These are phyloP conservation scores for Thyatira batis DNA, from an alignment of 2,888 invertebrate genomes.

Conservation along the genomic window DNA sequence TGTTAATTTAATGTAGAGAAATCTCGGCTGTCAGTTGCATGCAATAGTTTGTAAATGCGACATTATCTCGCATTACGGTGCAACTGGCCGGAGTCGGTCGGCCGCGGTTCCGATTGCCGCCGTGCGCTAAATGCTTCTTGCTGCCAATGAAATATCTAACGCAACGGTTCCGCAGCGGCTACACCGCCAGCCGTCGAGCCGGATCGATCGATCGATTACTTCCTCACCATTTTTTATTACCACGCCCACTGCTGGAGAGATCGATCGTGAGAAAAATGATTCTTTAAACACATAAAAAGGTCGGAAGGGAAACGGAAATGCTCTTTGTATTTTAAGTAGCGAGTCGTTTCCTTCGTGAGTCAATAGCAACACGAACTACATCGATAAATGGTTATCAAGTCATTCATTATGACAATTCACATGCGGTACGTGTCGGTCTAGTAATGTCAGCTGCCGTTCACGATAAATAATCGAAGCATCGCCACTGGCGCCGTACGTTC, in stretches of 20 bases:
- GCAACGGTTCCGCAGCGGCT: slow-evolving; percentile 51
- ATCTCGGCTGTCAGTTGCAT: slow-evolving; percentile 1
- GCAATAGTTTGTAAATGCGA: slow-evolving; percentile 5
- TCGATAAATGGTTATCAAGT: slow-evolving; percentile 64
- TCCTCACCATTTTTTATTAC: slow-evolving; percentile 52
- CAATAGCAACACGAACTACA: slow-evolving; percentile 55
- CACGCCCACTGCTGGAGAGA: slow-evolving; percentile 46
- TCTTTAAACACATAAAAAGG: slow-evolving; percentile 52
- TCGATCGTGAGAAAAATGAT: slow-evolving; percentile 63
- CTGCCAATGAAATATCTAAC: slow-evolving; percentile 61
- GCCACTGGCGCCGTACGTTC: slow-evolving; percentile 22
- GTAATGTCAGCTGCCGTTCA: slow-evolving; percentile 38
- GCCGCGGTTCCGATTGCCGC: slow-evolving; percentile 42
- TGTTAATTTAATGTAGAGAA: slow-evolving; percentile 6
- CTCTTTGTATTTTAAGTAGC: slow-evolving; percentile 65
- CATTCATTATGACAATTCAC: slow-evolving; percentile 63
- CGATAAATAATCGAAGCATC: slow-evolving; percentile 39
- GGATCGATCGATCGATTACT: slow-evolving; percentile 53
- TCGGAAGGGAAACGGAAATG: slow-evolving; percentile 72
- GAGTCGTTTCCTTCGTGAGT: slow-evolving; percentile 71
- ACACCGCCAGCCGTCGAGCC: slow-evolving; percentile 51
- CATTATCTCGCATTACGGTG: slow-evolving; percentile 19
- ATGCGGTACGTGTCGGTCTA: slow-evolving; percentile 45
- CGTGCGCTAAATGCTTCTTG: slow-evolving; percentile 57
- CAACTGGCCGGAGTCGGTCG: slow-evolving; percentile 16